Evolutionary conservation across 1,140 invertebrate genomes (phyloP).

Genomic region (Plutomurus gul): DNA sequence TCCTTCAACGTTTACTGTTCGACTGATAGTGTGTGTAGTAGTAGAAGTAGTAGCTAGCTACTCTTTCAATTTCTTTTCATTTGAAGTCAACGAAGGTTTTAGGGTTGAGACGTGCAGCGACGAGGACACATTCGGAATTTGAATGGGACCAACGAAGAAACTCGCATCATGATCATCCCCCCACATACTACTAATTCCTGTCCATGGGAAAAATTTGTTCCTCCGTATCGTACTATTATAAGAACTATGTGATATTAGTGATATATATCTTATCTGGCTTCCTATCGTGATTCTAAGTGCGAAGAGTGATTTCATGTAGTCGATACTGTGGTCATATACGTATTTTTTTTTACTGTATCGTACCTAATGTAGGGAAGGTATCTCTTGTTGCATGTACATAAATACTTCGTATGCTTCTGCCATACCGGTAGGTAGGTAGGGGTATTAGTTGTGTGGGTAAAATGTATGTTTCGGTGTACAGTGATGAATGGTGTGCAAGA

Average conservation of each 20-base stretch:
- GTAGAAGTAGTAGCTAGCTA: background rate
- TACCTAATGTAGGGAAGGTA: too few relatives aligned
- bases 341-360: too few relatives aligned
- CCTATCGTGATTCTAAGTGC: too few relatives aligned
- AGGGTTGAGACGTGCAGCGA: background rate
- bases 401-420: too few relatives aligned
- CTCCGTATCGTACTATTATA: background rate
- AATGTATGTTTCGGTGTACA: background rate
- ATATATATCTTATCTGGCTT: too few relatives aligned
- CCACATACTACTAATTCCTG: background rate
- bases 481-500: constrained; percentile 24
- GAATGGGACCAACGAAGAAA: constrained; percentile 1
- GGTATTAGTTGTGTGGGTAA: background rate
- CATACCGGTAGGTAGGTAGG: background rate
- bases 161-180: too few relatives aligned
- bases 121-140: background rate
- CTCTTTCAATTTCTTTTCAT: background rate
- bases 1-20: background rate
- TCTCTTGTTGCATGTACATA: too few relatives aligned
- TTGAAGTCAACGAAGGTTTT: constrained; percentile 9
- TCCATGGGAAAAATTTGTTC: constrained; percentile 1
- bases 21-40: background rate
- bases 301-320: too few relatives aligned
- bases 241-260: too few relatives aligned
- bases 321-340: too few relatives aligned